These are phyloP conservation scores for Drosophila yakuba DNA, from an alignment of 1,140 invertebrate genomes.

Conservation along the genomic window DNA sequence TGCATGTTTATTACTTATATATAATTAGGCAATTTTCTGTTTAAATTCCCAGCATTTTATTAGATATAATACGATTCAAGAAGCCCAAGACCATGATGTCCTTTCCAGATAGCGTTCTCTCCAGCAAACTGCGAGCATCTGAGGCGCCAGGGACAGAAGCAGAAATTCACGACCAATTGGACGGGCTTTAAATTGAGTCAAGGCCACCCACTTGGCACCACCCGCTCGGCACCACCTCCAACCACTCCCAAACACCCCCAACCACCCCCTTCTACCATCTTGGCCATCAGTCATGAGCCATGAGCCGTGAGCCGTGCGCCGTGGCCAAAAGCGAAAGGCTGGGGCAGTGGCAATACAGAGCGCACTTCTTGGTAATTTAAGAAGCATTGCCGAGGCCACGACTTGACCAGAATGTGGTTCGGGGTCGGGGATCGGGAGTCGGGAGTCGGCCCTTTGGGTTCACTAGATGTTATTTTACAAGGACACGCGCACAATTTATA, in stretches of 20 bases:
- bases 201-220: slow-evolving; percentile 12
- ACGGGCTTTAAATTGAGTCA: slow-evolving; percentile 57
- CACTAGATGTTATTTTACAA: slow-evolving; percentile 81
- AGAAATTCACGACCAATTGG: slow-evolving; percentile 36
- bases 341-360: slow-evolving; percentile 56
- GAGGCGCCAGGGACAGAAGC: slow-evolving; percentile 2
- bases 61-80: background rate
- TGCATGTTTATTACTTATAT: too few relatives aligned
- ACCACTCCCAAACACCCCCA: background rate
- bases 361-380: slow-evolving; percentile 76
- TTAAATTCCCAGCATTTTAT: background rate
- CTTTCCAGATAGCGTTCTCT: background rate
- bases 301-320: slow-evolving; percentile 3
- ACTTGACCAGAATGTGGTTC: slow-evolving; percentile 41
- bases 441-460: slow-evolving; percentile 42
- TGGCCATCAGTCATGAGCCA: slow-evolving; percentile 30
- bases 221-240: background rate
- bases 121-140: background rate
- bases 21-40: too few relatives aligned
- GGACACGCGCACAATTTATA: slow-evolving; percentile 81
- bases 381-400: slow-evolving; percentile 49
- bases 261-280: background rate
- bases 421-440: background rate
- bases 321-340: slow-evolving; percentile 35
- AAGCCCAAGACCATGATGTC: background rate